These are phyloP conservation scores for Ceyx cyanopectus DNA, from an alignment of 2,113 vertebrate species.

Conservation along the genomic window DNA sequence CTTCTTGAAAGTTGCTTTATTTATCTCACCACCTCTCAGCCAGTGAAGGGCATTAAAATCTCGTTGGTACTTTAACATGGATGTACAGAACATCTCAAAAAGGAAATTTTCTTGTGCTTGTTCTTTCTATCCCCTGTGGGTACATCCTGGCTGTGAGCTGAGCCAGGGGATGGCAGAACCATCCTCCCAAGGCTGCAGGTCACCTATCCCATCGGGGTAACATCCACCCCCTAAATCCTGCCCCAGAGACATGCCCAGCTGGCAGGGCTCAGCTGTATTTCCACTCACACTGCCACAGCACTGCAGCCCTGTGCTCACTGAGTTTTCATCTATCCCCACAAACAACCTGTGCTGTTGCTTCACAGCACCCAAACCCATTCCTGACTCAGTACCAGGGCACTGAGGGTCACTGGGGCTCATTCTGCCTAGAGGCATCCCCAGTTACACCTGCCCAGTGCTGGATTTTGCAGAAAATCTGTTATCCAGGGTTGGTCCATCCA, in stretches of 20 bases:
- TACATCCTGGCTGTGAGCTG: neutral
- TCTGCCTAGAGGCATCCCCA: neutral
- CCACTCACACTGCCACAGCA: accelerated
- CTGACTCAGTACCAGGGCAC: neutral
- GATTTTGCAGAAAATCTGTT: neutral
- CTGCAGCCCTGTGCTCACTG: neutral
- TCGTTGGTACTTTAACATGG: neutral
- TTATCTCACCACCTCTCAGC: neutral
- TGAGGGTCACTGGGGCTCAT: neutral
- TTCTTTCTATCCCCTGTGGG: neutral
- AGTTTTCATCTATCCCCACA: neutral
- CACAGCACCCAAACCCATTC: neutral
- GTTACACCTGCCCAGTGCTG: neutral
- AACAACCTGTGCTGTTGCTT: neutral
- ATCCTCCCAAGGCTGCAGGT: accelerated
- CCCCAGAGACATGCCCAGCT: accelerated
- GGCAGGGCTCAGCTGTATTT: neutral
- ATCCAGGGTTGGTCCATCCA: accelerated
- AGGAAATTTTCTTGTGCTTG: neutral
- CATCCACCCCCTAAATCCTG: neutral
- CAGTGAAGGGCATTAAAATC: neutral
- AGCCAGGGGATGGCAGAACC: neutral
- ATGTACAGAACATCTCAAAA: neutral
- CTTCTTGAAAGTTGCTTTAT: neutral
- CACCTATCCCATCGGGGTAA: neutral